Base-by-base conservation (phyloP, 2,797 vertebrate species). In the Microctenopoma stevenorrisi region DNA sequence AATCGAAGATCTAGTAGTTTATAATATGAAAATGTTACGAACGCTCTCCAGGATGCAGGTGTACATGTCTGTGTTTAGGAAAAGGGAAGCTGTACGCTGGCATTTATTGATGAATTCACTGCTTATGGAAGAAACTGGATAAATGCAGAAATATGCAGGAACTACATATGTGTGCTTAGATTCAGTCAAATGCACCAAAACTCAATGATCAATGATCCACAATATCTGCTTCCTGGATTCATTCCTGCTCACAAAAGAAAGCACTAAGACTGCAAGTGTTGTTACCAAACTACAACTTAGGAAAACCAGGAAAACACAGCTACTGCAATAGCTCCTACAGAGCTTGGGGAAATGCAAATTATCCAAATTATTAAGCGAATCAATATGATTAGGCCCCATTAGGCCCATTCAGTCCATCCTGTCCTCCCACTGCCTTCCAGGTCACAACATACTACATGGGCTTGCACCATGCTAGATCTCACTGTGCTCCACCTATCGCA, bases 381-480 rank as follows among this genome's bases (percentile, higher is more conserved):
- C 63, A 56, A 71, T 56, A 42, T 59, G 40, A 76, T 4, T 50
- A 9, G 33, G 58, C n/a, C 22, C 56, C 30, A 43, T 33, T 10
- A 61, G 18, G 6, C n/a, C 12, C 46, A 28, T 49, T 65, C 5
- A 42, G 35, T 60, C 46, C 22, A 55, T 55, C 38, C 28, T 66
- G 28, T 61, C 42, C 47, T 60, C 48, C 58, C 30, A 52, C 28
- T 48, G 25, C 37, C 42, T 74, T 37, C 54, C 28, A 57, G 14
- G 15, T 66, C 38, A 48, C 30, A 18, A 49, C 58, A 51, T 16
- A 40, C 57, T 28, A 22, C 44, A 51, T 18, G 13, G 12, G n/a
- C 26, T 63, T 64, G n/a, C 55, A 66, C n/a, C 48, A 46, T 47
- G 14, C 64, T 73, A n/a, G 52, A 57, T 44, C 40, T 74, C n/a